Evolutionary conservation across 2,888 invertebrate genomes (phyloP), one percentile per base, ranked within the genome.

Genomic region (Melinaea marsaeus): DNA sequence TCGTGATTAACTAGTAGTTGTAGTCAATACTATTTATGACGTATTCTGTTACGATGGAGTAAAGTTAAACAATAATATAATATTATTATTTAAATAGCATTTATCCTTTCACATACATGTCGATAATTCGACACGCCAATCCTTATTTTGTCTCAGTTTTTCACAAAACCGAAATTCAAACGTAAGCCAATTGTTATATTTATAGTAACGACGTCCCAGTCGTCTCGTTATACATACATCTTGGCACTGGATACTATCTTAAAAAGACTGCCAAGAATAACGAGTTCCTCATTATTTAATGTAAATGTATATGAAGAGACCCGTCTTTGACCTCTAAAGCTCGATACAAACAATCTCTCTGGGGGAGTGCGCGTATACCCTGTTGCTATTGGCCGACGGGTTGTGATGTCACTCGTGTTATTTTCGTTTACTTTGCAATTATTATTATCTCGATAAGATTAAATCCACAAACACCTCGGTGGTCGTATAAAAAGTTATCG

Each of bases 331-430:
- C 83, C 84, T 84, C 80, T 75, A 73, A 60, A 68, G 35, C 42
- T 9, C 11, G 42, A 2, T 42, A 11, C 42, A 51, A 7, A 51
- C 51, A n/a, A 32, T 72, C 69, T 70, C 22, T 13, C 33, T 74
- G 81, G 80, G 85, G 89, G 90, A 88, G 87, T 89, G 88, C 70
- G 79, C 74, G 70, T 73, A 76, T 72, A 72, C 65, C 58, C 62
- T 56, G 64, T 72, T 73, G 69, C 75, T 65, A 88, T 90, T 89
- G 88, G 89, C 69, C 65, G 73, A 63, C 47, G 35, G 34, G 33
- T 51, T 47, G 74, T 87, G 87, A 87, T 86, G 85, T 87, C 84
- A 84, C 72, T 46, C 64, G 71, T 78, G 75, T 83, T 88, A 84
- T 86, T 87, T 85, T 82, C 72, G 77, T 76, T 81, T 79, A 79